Conservation (phyloP, 2,888 invertebrate species). For the Portevinia maculata region DNA sequence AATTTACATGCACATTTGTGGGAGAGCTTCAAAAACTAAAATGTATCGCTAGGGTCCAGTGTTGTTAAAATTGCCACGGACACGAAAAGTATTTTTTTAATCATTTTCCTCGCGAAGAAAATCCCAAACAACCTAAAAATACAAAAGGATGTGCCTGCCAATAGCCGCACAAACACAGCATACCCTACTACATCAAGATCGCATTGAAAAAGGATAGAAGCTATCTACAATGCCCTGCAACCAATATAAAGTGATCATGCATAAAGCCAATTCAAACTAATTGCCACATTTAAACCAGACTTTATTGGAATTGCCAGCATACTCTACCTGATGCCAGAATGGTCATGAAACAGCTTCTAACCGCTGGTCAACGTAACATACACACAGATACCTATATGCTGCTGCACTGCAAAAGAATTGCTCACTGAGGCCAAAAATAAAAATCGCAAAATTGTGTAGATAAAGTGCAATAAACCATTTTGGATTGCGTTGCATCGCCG, state of each 20-base stretch:
- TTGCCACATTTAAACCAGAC: constrained; percentile 73
- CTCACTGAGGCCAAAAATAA: constrained; percentile 53
- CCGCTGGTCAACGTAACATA: neutral
- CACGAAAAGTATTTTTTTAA: too few species aligned
- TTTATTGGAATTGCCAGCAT: constrained; percentile 69
- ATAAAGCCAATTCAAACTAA: constrained; percentile 74
- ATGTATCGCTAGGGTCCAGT: too few species aligned
- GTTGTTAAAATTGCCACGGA: too few species aligned
- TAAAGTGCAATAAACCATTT: constrained; percentile 71
- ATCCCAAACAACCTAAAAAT: neutral
- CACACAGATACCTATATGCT: constrained; percentile 12
- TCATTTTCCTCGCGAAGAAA: too few species aligned
- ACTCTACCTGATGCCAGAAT: constrained; percentile 5
- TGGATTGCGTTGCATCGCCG: constrained; percentile 57
- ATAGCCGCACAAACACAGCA: neutral
- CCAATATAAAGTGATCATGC: constrained; percentile 72
- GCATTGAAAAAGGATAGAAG: neutral
- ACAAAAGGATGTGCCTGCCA: too few species aligned
- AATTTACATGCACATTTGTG: too few species aligned
- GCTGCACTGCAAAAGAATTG: constrained; percentile 44
- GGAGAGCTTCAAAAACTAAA: too few species aligned
- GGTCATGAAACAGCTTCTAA: constrained; percentile 15
- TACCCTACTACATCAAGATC: neutral
- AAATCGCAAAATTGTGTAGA: constrained; percentile 69
- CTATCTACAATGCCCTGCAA: constrained; percentile 41